phyloP scores from a whole-genome alignment of 2,888 invertebrate species.

The Monoplex corrugatus region DNA sequence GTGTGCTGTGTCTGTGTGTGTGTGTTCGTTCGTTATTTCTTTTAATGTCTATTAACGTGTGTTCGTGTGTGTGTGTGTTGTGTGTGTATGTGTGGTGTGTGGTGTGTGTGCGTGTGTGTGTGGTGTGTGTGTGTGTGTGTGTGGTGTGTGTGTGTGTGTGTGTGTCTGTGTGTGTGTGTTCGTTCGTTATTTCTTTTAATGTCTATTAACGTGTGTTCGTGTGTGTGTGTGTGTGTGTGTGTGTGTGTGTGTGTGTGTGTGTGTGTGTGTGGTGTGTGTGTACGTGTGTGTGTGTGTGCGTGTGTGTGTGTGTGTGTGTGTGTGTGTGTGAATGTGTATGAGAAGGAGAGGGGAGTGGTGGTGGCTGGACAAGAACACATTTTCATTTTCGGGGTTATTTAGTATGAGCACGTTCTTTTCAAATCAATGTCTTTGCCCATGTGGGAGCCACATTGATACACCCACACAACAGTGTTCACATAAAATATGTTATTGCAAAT shows the following conservation, averaged over 20 bases:
- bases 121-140: neutral
- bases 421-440: neutral
- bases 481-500: no score
- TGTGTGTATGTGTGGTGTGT: neutral
- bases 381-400: no score
- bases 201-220: no score
- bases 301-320: slow-evolving; percentile 12
- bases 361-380: no score
- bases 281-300: slow-evolving; percentile 1
- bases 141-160: neutral
- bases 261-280: neutral
- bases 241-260: neutral
- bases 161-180: no score
- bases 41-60: neutral
- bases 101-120: neutral
- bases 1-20: neutral
- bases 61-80: neutral
- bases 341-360: no score
- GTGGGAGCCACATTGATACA: neutral
- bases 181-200: no score
- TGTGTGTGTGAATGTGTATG: neutral
- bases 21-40: neutral
- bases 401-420: neutral
- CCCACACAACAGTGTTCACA: neutral
- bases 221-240: no score